These are phyloP conservation scores for Eubasilissa splendida DNA, from an alignment of 2,888 invertebrate genomes.

Conservation along the genomic window DNA sequence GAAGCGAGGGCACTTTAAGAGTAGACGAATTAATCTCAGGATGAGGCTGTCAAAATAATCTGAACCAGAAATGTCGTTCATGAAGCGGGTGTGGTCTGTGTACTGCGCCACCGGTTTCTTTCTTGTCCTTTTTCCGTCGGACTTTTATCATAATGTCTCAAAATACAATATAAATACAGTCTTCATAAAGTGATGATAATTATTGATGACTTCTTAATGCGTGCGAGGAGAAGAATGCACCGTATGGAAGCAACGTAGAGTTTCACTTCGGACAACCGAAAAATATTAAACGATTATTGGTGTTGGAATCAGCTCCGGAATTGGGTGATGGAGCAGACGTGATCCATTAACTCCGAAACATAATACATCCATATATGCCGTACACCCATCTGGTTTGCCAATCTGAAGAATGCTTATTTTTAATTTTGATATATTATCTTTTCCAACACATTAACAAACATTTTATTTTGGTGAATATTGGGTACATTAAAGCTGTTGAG, in stretches of 20 bases:
- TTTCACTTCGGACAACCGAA: slow-evolving; percentile 38
- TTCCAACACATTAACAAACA: too few species aligned
- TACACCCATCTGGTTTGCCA: too few species aligned
- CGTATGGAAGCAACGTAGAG: slow-evolving; percentile 10
- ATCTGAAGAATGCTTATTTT: too few species aligned
- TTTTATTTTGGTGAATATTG: too few species aligned
- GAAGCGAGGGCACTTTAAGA: slow-evolving; percentile 30
- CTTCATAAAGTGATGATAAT: slow-evolving; percentile 49
- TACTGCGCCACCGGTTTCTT: slow-evolving; percentile 16
- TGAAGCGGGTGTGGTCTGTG: slow-evolving; percentile 25
- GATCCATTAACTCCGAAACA: too few species aligned
- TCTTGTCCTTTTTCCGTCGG: slow-evolving; percentile 27
- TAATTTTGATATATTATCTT: too few species aligned
- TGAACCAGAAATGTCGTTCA: slow-evolving; percentile 39
- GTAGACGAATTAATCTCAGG: slow-evolving; percentile 46
- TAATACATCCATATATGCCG: too few species aligned
- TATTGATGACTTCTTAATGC: slow-evolving; percentile 53
- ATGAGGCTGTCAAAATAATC: slow-evolving; percentile 49
- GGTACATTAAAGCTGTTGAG: too few species aligned
- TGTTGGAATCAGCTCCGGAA: slow-evolving; percentile 1
- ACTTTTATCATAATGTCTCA: slow-evolving; percentile 40
- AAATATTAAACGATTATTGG: slow-evolving; percentile 4
- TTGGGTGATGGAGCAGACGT: not conserved
- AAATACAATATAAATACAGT: slow-evolving; percentile 45
- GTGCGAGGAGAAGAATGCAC: slow-evolving; percentile 20